Evolutionary conservation across 2,888 invertebrate species (phyloP).

Genomic region (Synanthedon myopaeformis): DNA sequence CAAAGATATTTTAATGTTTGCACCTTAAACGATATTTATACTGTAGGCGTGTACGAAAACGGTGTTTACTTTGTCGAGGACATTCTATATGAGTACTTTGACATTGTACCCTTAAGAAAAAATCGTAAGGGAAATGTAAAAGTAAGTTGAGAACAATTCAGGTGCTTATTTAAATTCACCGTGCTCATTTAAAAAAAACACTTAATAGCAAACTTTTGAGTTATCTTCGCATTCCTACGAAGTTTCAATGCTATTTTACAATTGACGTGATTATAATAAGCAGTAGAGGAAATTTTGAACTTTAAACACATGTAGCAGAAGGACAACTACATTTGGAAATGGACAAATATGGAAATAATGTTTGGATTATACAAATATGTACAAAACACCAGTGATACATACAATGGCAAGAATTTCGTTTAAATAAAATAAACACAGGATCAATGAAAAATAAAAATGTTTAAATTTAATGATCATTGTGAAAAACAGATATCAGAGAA

Average conservation of each 20-base stretch:
- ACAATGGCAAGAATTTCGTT: too few species aligned
- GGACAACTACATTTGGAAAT: too few species aligned
- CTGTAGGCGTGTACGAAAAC: conserved; percentile 55
- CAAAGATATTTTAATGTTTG: conserved; percentile 63
- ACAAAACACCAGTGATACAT: too few species aligned
- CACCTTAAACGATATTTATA: conserved; percentile 47
- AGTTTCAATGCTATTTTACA: not conserved
- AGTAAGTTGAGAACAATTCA: conserved; percentile 3
- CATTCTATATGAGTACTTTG: not conserved
- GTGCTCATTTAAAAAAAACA: conserved; percentile 1
- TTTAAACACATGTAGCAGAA: too few species aligned
- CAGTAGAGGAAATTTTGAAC: too few species aligned
- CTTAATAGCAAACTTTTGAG: not conserved
- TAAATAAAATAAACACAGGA: too few species aligned
- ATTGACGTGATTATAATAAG: too few species aligned
- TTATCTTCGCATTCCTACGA: not conserved
- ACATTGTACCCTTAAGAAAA: not conserved
- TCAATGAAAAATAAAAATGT: too few species aligned
- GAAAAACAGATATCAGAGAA: too few species aligned
- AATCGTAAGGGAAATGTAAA: not conserved
- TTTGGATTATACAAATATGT: too few species aligned
- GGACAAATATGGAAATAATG: too few species aligned
- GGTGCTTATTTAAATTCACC: conserved; percentile 2
- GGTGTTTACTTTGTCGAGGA: conserved; percentile 21
- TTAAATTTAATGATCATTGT: too few species aligned